Conservation (phyloP, 2,888 invertebrate genomes). For the Drosophila affinis region DNA sequence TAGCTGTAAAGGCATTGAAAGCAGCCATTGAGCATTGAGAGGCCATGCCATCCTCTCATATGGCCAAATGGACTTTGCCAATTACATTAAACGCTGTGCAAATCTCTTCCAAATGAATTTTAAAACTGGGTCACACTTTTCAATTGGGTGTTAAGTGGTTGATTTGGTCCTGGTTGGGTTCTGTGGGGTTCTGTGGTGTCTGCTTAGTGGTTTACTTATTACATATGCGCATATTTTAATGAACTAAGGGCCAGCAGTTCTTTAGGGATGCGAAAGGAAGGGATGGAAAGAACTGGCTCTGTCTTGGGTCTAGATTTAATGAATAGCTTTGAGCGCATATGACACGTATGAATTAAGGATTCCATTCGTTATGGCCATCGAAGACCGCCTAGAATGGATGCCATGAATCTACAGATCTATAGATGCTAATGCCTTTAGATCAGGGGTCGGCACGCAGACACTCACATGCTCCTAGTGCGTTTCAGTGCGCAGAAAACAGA, state of each 20-base stretch:
- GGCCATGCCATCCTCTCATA: slow-evolving; percentile 3
- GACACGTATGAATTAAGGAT: neutral
- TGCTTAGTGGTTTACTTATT: slow-evolving; percentile 38
- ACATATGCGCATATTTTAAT: slow-evolving; percentile 68
- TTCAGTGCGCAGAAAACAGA: too few relatives aligned
- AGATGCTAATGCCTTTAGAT: too few relatives aligned
- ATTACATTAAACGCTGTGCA: slow-evolving; percentile 54
- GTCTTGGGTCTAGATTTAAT: slow-evolving; percentile 8
- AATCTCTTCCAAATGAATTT: slow-evolving; percentile 43
- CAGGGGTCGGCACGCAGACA: too few relatives aligned
- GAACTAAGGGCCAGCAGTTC: slow-evolving; percentile 27
- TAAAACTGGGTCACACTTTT: slow-evolving; percentile 67
- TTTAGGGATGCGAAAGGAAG: slow-evolving; percentile 5
- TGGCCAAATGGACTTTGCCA: slow-evolving; percentile 60
- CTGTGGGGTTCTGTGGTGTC: slow-evolving; percentile 16
- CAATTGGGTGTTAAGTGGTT: slow-evolving; percentile 62
- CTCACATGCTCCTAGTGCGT: too few relatives aligned
- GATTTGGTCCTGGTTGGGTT: slow-evolving; percentile 15
- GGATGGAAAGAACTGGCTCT: neutral
- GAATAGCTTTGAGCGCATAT: neutral
- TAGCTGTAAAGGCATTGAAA: slow-evolving; percentile 13
- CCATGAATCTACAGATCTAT: too few relatives aligned
- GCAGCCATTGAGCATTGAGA: neutral
- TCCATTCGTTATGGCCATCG: too few relatives aligned
- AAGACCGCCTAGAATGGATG: too few relatives aligned